Percentiles rank a stretch among this genome's conserved stretches.
phyloP scores from a whole-genome alignment of 2,888 invertebrate genomes.

The Standfussiana lucernea region DNA sequence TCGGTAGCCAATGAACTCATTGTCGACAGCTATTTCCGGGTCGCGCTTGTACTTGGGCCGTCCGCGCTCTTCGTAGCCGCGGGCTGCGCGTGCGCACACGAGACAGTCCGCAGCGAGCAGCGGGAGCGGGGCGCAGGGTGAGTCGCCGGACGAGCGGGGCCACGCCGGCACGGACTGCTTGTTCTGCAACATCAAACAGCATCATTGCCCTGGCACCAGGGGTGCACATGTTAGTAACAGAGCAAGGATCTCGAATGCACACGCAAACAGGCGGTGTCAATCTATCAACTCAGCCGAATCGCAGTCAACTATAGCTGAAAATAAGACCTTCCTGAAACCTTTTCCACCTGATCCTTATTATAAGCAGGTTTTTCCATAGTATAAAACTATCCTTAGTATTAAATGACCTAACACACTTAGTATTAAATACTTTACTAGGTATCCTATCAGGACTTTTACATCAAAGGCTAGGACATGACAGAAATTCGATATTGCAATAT shows the following conservation, averaged over 20 bases:
- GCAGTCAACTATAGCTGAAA: not conserved
- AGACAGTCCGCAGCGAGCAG: slow-evolving; percentile 26
- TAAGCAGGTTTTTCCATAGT: not conserved
- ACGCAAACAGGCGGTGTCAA: too few species aligned
- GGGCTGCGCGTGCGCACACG: slow-evolving; percentile 29
- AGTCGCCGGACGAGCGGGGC: slow-evolving; percentile 37
- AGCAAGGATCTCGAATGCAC: not conserved
- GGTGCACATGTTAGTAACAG: not conserved
- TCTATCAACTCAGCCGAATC: not conserved
- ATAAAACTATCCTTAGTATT: not conserved
- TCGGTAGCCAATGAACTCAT: slow-evolving; percentile 55
- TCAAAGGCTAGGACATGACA: not conserved
- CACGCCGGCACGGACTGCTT: slow-evolving; percentile 45
- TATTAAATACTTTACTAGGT: not conserved
- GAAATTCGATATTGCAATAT: slow-evolving; percentile 21
- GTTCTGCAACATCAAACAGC: slow-evolving; percentile 46
- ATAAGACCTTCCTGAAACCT: not conserved
- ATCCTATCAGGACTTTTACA: not conserved
- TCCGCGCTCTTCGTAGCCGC: slow-evolving; percentile 20
- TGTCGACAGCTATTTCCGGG: slow-evolving; percentile 73
- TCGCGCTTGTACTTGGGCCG: slow-evolving; percentile 80
- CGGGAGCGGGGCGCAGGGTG: slow-evolving; percentile 17
- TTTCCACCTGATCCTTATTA: not conserved
- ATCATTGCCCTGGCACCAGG: not conserved
- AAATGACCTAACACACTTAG: not conserved